phyloP scores from a whole-genome alignment of 2,888 invertebrate genomes.

The Rutpela maculata region DNA sequence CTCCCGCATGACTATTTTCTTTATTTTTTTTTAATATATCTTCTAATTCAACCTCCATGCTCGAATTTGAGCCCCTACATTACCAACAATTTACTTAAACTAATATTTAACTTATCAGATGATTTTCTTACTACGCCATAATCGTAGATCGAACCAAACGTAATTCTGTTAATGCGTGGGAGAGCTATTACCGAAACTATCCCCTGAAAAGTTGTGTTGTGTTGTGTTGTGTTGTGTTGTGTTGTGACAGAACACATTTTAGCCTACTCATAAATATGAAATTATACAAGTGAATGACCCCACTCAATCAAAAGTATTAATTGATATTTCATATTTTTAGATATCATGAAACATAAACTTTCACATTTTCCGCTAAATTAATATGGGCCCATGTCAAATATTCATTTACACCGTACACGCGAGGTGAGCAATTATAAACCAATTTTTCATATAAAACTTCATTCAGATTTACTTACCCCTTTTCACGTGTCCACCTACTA shows the following conservation, averaged over 20 bases:
- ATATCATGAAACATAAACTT: not conserved
- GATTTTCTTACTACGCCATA: no score
- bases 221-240: no score
- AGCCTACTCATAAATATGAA: not conserved
- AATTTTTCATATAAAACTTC: slow-evolving; percentile 14
- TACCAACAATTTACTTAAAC: no score
- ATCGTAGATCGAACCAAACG: no score
- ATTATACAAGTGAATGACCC: not conserved
- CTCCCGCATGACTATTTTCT: no score
- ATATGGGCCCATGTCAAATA: not conserved
- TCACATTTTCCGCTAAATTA: slow-evolving; percentile 16
- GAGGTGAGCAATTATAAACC: slow-evolving; percentile 19
- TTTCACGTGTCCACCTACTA: slow-evolving; percentile 1
- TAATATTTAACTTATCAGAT: no score
- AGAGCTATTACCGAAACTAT: not conserved
- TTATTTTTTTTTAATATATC: no score
- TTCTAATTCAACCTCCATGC: no score
- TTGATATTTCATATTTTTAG: not conserved
- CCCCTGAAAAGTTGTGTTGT: not conserved
- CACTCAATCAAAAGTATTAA: not conserved
- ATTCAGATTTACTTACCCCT: slow-evolving; percentile 8
- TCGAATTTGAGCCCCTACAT: no score
- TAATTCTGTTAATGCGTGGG: not conserved
- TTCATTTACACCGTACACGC: slow-evolving; percentile 8
- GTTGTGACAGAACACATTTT: not conserved